Evolutionary conservation across 2,113 vertebrate species (phyloP), one percentile per base, ranked within the genome.

Genomic region (Salvelinus alpinus): DNA sequence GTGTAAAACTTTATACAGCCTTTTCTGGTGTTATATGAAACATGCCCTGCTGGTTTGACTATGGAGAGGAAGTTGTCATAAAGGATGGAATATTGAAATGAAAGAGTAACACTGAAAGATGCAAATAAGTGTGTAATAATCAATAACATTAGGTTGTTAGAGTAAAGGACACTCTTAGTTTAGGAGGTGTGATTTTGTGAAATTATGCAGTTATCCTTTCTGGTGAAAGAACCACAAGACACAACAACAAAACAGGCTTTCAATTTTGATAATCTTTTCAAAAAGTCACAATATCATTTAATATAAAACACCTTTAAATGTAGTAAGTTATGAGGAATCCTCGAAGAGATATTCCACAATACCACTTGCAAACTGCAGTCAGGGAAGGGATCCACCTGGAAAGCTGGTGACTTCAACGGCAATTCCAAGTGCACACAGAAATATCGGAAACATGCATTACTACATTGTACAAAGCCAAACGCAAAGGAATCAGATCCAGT

Each of bases 211-310:
- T 54, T 54, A 5, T 54, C 51, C 1, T 54, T 18, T 54, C 16
- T 16, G 16, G 12, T 5, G 54, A 72, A 72, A 3, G 12, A 75
- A 44, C 69, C 71, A 54, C 44, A 62, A 14, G 60, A 65, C 62
- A 29, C 60, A 25, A 20, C 29, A 78, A 69, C 75, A 71, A n/a
- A 75, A 75, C 18, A 64, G 51, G 13, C 47, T 27, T 54, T 31
- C 70, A 51, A 24, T 20, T 81, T 71, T 71, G 80, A 65, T 90
- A 78, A 77, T 90, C 87, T 86, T 92, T 92, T 89, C 89, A 91
- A 93, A 91, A 93, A 93, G 88, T 92, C 91, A 92, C 92, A 90
- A 93, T 92, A 91, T 91, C 85, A 91, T 94, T 94, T 93, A 91
- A 93, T 94, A 93, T 94, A 94, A 94, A 94, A 94, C 91, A 91